Evolutionary conservation across 1,140 invertebrate species (phyloP).

Genomic region (Schlechtendalia chinensis): DNA sequence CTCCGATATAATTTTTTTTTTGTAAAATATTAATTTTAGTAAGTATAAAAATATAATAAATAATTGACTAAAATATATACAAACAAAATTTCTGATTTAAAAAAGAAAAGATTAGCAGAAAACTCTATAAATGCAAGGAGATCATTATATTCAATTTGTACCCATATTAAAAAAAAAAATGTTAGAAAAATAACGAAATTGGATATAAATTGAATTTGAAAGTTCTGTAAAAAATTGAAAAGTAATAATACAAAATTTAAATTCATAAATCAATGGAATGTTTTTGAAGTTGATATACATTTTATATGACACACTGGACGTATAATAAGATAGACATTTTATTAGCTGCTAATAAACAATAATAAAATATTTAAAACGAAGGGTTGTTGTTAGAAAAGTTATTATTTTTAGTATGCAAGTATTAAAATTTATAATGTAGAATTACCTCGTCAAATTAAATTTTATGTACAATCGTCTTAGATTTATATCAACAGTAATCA

Average conservation of each 20-base stretch:
- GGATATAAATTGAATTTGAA: background rate
- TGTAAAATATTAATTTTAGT: conserved; percentile 1
- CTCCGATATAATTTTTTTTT: background rate
- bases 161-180: background rate
- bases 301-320: background rate
- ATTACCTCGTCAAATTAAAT: background rate
- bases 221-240: background rate
- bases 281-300: background rate
- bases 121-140: background rate
- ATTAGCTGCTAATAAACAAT: background rate
- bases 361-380: background rate
- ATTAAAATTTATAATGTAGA: no score
- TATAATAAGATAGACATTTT: background rate
- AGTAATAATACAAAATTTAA: background rate
- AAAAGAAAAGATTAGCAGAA: background rate
- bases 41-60: conserved; percentile 40
- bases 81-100: conserved; percentile 20
- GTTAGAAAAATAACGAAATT: background rate
- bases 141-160: conserved; percentile 15
- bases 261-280: conserved; percentile 12
- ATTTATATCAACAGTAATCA: no score
- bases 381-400: background rate
- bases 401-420: background rate
- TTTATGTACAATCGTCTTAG: background rate
- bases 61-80: conserved; percentile 46